Evolutionary conservation across 30 jellyfish, hydroid and myxozoan species (phyloP), one percentile per base, ranked within the genome.

Genomic region (Cassiopea andromeda): DNA sequence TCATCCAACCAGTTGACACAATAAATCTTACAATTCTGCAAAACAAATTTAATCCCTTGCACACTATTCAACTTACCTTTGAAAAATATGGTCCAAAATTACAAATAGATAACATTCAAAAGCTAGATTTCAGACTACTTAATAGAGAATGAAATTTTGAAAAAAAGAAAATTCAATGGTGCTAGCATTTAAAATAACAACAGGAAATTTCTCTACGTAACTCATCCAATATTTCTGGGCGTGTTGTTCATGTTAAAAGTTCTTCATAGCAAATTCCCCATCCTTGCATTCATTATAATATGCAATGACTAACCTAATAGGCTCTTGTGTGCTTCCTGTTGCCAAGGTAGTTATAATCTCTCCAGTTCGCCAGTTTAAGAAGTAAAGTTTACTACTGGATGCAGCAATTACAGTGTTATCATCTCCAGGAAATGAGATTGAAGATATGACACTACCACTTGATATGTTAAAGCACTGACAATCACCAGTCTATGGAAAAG

Each of bases 391-490:
- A 74, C 82, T 60, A 48, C 82, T 50, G 13, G 98, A 64, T 9
- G 94, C 97, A 60, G 75, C 95, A 1, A 88, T 93, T 47, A 95
- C 84, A 10, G 91, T 69, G 60, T 92, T 97, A 19, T 87, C 98
- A 75, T 70, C 77, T 12, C 96, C 95, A 66, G 91, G 99, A 71
- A 95, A 95, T 73, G 97, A 88, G 46, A 95, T 9, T 17, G 99
- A 95, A 75, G 99, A 89, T 16, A 95, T 79, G 16, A 85, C 99
- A n/a, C 75, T 49, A 7, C 93, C 97, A 18, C 73, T 61, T 43
- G 94, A 69, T 59, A 78, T 44, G 10, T 81, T 68, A 46, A 75
- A 59, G 50, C 83, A 49, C 18, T 86, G 92, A 49, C 89, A 58
- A 81, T 66, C 82, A 2, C 82, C 83, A 72, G 87, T 80, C 92